Conservation (phyloP, 2,113 vertebrate species). For the Prionailurus bengalensis region DNA sequence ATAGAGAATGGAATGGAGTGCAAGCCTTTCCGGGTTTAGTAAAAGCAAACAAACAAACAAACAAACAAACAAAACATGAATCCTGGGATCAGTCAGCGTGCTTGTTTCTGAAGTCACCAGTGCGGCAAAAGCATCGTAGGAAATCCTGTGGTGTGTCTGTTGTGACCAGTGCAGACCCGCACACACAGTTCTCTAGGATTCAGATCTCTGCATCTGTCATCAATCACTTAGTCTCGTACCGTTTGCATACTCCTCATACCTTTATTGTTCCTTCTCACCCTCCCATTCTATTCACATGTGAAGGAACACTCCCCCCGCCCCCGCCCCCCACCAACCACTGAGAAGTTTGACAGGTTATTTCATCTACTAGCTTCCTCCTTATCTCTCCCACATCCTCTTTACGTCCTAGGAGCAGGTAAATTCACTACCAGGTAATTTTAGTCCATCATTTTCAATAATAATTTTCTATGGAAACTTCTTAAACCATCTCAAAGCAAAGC, state of each 20-base stretch:
- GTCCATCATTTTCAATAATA: background rate
- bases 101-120: background rate
- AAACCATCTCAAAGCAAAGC: background rate
- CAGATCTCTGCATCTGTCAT: background rate
- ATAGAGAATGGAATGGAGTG: background rate
- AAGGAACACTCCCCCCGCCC: background rate
- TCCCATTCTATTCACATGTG: background rate
- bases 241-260: background rate
- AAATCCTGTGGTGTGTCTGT: background rate
- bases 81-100: background rate
- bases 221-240: background rate
- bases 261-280: background rate
- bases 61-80: background rate
- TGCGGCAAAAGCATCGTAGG: background rate
- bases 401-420: background rate
- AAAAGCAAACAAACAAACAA: background rate
- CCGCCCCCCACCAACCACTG: background rate
- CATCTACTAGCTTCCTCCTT: background rate
- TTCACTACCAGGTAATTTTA: background rate
- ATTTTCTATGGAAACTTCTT: background rate
- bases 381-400: background rate
- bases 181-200: background rate
- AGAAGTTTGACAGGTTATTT: constrained; percentile 1
- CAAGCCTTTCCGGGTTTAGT: background rate
- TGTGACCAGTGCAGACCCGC: background rate